Evolutionary conservation across 2,797 vertebrate species (phyloP).

Genomic region (Pristis pectinata): DNA sequence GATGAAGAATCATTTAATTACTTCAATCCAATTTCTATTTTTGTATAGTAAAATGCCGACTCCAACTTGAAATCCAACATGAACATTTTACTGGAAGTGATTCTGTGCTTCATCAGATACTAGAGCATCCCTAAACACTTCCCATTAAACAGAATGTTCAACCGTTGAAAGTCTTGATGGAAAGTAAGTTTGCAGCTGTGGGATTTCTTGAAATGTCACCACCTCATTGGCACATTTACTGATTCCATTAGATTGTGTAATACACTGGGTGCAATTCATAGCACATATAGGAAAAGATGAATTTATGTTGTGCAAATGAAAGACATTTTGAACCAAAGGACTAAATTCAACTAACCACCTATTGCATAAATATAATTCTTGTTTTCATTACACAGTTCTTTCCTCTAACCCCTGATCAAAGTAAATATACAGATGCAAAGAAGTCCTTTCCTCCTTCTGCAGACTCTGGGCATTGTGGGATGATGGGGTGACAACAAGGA

Average conservation of each 20-base stretch:
- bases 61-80: background rate
- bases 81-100: background rate
- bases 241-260: background rate
- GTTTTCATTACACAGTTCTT: background rate
- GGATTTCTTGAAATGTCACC: background rate
- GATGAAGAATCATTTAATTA: background rate
- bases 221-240: background rate
- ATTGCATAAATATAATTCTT: background rate
- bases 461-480: background rate
- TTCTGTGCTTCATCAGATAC: background rate
- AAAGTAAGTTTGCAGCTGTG: background rate
- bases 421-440: background rate
- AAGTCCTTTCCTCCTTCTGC: background rate
- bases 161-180: background rate
- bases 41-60: background rate
- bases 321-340: background rate
- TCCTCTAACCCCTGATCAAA: background rate
- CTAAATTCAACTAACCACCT: background rate
- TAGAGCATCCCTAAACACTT: background rate
- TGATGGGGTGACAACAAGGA: background rate
- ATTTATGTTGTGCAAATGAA: background rate
- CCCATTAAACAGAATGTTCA: background rate
- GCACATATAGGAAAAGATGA: background rate
- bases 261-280: background rate
- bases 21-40: background rate